phyloP scores from a whole-genome alignment of 2,797 vertebrate genomes.

The Hoplostethus mediterraneus region DNA sequence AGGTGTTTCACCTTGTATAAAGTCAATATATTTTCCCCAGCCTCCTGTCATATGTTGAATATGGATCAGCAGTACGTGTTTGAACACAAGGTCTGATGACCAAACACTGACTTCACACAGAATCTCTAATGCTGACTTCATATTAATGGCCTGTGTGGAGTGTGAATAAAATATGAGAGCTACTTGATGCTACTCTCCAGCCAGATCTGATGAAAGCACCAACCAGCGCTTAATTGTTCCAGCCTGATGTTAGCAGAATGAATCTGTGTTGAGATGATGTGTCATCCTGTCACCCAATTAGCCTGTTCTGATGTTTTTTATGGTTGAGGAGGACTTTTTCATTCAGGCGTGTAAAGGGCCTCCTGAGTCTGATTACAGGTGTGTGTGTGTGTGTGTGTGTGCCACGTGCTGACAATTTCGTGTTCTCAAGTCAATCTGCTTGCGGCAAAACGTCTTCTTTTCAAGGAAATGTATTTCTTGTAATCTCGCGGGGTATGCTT shows the following conservation, averaged over 20 bases:
- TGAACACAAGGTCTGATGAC: constrained; percentile 36
- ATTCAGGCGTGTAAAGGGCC: constrained; percentile 57
- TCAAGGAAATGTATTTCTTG: constrained; percentile 6
- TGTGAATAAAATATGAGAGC: constrained; percentile 49
- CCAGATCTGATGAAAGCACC: constrained; percentile 39
- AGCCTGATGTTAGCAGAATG: constrained; percentile 26
- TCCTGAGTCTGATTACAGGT: constrained; percentile 71
- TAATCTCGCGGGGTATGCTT: constrained; percentile 18
- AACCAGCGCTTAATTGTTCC: constrained; percentile 36
- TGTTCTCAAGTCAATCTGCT: constrained; percentile 14
- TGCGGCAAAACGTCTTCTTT: constrained; percentile 40
- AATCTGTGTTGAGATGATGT: constrained; percentile 27
- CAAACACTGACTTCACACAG: constrained; percentile 55
- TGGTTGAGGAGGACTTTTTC: constrained; percentile 36
- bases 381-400: constrained; percentile 11
- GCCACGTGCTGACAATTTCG: not conserved
- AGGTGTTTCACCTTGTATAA: constrained; percentile 42
- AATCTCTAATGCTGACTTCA: constrained; percentile 49
- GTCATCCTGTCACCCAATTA: constrained; percentile 54
- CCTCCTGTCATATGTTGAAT: constrained; percentile 31
- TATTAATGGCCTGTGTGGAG: constrained; percentile 34
- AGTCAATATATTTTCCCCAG: not conserved
- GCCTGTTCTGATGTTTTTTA: constrained; percentile 37
- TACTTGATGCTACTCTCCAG: constrained; percentile 39
- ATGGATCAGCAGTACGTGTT: constrained; percentile 23